Base-by-base conservation (phyloP, 2,888 invertebrate species). In the Shargacucullia verbasci region DNA sequence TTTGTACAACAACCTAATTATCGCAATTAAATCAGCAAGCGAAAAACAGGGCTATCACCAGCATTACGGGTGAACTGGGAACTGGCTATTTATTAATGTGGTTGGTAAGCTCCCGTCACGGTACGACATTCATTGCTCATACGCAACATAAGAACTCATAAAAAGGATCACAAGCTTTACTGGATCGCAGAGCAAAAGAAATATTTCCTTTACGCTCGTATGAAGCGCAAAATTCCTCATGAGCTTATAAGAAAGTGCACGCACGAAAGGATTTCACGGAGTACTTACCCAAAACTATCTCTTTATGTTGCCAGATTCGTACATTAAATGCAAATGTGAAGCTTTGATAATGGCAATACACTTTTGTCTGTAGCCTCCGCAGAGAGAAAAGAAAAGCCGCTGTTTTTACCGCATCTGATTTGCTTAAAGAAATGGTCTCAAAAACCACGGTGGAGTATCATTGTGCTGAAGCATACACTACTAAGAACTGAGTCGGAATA, bases 91-190 rank as follows among this genome's bases (percentile, higher is more conserved):
- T 59, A 80, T 81, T 80, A 80, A 77, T 76, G 70, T 60, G 67
- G 64, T 73, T 29, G 76, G 74, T 64, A 67, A 75, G 59, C 68
- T 61, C 72, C 75, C 73, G 81, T 82, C 81, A 81, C 73, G 77
- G 55, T 63, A 76, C 73, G 81, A 85, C 84, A 81, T 85, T 85
- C 84, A 87, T 85, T 84, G 84, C 83, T 84, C 85, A 86, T 84
- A 84, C 83, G 81, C 80, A 82, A 82, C 85, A 81, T 79, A 73
- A 78, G 61, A 82, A 78, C 84, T 86, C 87, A 89, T 90, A 90
- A 90, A 90, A 85, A 76, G 87, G 88, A 88, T 90, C 86, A 86
- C 69, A 75, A 84, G 88, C 84, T 89, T 87, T 85, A 80, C 81
- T 72, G 83, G 84, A 86, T 87, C 84, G 83, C 69, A 79, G 78